Conservation (phyloP, 2,797 vertebrate genomes). For the Harpagifer antarcticus region DNA sequence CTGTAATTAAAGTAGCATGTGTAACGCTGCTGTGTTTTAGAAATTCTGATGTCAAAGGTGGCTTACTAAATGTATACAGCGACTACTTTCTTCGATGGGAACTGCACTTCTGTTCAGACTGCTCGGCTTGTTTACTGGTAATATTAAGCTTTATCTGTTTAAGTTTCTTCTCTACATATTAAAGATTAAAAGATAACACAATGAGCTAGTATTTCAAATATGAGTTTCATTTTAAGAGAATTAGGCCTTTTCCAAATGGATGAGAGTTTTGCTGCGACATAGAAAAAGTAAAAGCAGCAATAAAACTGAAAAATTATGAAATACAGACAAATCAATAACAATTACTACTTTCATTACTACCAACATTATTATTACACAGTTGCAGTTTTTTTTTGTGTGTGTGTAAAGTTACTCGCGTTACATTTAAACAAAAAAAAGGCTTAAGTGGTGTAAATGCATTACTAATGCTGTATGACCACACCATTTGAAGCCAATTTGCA, state of each 20-base stretch:
- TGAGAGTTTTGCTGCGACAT: background rate
- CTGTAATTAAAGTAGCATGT: background rate
- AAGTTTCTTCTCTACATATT: background rate
- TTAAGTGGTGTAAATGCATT: background rate
- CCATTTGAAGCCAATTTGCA: background rate
- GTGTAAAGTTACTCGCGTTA: background rate
- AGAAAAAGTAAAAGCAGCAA: background rate
- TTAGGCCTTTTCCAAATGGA: fast-evolving
- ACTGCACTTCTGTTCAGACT: slow-evolving; percentile 24
- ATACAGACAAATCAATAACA: background rate
- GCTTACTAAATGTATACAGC: background rate
- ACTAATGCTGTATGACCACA: background rate
- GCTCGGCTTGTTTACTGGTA: slow-evolving; percentile 44
- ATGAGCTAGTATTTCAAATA: background rate
- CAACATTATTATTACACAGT: background rate
- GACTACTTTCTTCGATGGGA: slow-evolving; percentile 30
- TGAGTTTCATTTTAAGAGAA: background rate
- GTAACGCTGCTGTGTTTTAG: slow-evolving; percentile 20
- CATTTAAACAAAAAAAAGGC: background rate
- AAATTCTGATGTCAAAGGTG: background rate
- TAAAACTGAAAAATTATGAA: background rate
- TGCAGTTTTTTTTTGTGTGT: background rate
- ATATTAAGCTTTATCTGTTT: background rate
- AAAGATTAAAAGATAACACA: background rate
- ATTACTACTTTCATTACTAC: background rate